Evolutionary conservation across 1,140 invertebrate genomes (phyloP), one percentile per base, ranked within the genome.

Genomic region (Sinonovacula constricta): DNA sequence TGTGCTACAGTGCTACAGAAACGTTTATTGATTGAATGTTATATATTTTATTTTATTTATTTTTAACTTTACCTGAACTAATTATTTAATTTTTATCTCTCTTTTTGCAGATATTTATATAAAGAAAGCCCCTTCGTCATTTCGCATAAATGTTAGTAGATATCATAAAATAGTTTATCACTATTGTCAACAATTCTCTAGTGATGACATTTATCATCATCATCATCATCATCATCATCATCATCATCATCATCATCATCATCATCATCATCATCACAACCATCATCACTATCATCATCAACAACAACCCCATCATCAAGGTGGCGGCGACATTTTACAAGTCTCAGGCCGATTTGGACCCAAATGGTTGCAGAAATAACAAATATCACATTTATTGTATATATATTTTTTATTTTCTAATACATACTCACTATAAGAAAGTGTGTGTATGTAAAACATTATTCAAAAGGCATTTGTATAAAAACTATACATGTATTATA

Each of bases 161-260:
- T n/a, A n/a, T n/a, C n/a, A n/a, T n/a, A n/a, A n/a, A n/a, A n/a
- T n/a, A n/a, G n/a, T n/a, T n/a, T n/a, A n/a, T n/a, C n/a, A n/a
- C n/a, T n/a, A n/a, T n/a, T n/a, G n/a, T n/a, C n/a, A n/a, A n/a
- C n/a, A n/a, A n/a, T n/a, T n/a, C n/a, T n/a, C n/a, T n/a, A n/a
- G n/a, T n/a, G n/a, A n/a, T n/a, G n/a, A n/a, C n/a, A n/a, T n/a
- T 57, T 26, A 57, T 57, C 24, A 57, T 57, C 10, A 57, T 24
- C 54, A 57, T 57, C 54, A 57, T 57, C 54, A 57, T 57, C 54
- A 57, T 24, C 54, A 57, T 57, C 54, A 57, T 57, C 54, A 57
- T 24, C 54, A 57, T 57, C 24, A 57, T 24, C 54, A 57, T 14
- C 54, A 57, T 57, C 54, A 57, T 24, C 54, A 57, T 57, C 54